phyloP scores from a whole-genome alignment of 2,113 vertebrate genomes.

The Cynocephalus volans region DNA sequence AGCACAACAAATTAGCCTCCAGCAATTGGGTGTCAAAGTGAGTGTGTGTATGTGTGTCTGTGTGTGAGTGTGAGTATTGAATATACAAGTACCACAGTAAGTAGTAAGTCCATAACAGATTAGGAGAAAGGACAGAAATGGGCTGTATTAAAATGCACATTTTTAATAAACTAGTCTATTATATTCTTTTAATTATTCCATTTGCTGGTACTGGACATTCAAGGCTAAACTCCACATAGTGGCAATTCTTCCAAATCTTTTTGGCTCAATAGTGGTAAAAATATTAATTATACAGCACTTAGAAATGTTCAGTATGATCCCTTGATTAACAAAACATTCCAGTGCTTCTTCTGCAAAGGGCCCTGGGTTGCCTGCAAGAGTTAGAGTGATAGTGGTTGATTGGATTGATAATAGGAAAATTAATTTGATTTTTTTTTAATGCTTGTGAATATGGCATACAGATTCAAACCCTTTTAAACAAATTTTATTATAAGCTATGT shows the following conservation, averaged over 20 bases:
- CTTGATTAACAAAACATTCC: slow-evolving; percentile 80
- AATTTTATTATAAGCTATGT: neutral
- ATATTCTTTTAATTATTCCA: slow-evolving; percentile 81
- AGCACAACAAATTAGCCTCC: slow-evolving; percentile 81
- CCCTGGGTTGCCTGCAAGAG: slow-evolving; percentile 75
- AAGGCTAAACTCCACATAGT: slow-evolving; percentile 86
- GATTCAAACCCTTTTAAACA: neutral
- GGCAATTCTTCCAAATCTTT: slow-evolving; percentile 47
- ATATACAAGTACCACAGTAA: neutral
- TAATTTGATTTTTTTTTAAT: slow-evolving; percentile 27
- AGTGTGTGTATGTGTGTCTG: slow-evolving; percentile 54
- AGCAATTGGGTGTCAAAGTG: slow-evolving; percentile 75
- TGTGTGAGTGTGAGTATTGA: neutral
- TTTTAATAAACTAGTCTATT: slow-evolving; percentile 85
- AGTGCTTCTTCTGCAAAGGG: slow-evolving; percentile 81
- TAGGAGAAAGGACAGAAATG: neutral
- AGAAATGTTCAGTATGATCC: slow-evolving; percentile 81
- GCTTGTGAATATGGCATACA: neutral
- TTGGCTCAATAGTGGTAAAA: slow-evolving; percentile 77
- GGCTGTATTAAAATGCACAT: slow-evolving; percentile 82
- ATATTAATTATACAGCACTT: slow-evolving; percentile 86
- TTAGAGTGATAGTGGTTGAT: slow-evolving; percentile 56
- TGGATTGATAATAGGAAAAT: neutral
- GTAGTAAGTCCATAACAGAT: slow-evolving; percentile 3
- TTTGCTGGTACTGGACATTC: slow-evolving; percentile 86